Evolutionary conservation across 2,113 vertebrate genomes (phyloP), one percentile per base, ranked within the genome.

Genomic region (Bucco capensis): DNA sequence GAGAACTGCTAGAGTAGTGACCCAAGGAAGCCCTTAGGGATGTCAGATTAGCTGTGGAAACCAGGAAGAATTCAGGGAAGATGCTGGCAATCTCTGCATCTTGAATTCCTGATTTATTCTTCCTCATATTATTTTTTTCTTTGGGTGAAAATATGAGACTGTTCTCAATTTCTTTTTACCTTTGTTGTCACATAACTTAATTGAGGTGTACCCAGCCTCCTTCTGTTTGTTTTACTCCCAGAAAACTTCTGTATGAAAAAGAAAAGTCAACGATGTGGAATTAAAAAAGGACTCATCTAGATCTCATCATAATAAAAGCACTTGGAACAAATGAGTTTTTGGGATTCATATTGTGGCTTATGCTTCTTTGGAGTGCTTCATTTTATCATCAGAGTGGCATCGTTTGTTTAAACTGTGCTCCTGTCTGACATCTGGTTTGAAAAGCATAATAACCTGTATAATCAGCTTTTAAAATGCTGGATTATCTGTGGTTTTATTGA

Each of bases 391-490:
- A 80, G 72, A 69, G 71, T 78, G 75, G 78, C 86, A 56, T 71
- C 14, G 2, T 88, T 96, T 91, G 90, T 94, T 95, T 78, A 88
- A 93, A 92, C 85, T 79, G 30, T 90, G 74, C 71, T 93, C 33
- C 85, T 96, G 42, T 90, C 62, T 95, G 79, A 72, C 90, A 96
- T 95, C 94, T 97, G 95, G 78, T 95, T 95, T 93, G 77, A 80
- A 92, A 94, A 94, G 62, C 66, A 80, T 95, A 89, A 96, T 96
- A 95, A 92, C 89, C 79, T 85, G 46, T 92, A 89, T 96, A 97
- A 97, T 96, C 96, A 93, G 92, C 90, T 94, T 96, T 94, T 88
- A 72, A 96, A 97, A 84, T 76, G 85, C 54, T 90, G 92, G 90
- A 92, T 96, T 94, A 94, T 94, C 84, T 92, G 35, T 80, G 73